Base-by-base conservation (phyloP, 2,888 invertebrate genomes). In the Parnassius apollo region DNA sequence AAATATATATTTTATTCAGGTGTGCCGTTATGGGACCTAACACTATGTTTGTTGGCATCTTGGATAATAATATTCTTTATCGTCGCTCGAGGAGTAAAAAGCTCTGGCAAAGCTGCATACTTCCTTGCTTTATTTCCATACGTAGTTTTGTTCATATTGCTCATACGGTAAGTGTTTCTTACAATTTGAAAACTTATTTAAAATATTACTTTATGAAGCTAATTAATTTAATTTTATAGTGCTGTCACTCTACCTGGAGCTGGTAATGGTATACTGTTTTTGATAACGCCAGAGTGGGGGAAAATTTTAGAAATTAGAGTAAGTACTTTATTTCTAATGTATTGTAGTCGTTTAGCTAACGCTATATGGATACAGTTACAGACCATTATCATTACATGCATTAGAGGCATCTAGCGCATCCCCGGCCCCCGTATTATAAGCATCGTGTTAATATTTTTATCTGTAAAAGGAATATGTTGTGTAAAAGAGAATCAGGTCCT, bases 81-180 rank as follows among this genome's bases (percentile, higher is more conserved):
- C 49, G 94, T 96, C 25, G 92, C 94, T 44, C 93, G 93, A 70
- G 96, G 96, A 2, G 95, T 96, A 1, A 95, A 95, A 77, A 95
- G 95, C 75, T 95, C 96, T 0, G 96, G 96, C 45, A 96, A 96
- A 83, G 95, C 95, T 0, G 95, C 98, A 0, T 98, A 98, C 81
- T 96, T 98, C 83, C 94, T 98, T 4, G 98, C 98, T 0, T 78
- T 97, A 2, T 97, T 97, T 80, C 97, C 97, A 0, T 96, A 96
- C 74, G 92, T 96, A 2, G 94, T 97, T 52, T 92, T 97, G 79
- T 81, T 96, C 51, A 94, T 94, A 42, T 86, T 97, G 59, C 91
- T 97, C 2, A 93, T 96, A 61, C 93, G 91, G 87, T 91, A 65
- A 70, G 74, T 65, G 56, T 57, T 46, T 4, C 59, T 46, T 55